Evolutionary conservation across 2,797 vertebrate species (phyloP), one percentile per base, ranked within the genome.

Genomic region (Dipus sagitta): DNA sequence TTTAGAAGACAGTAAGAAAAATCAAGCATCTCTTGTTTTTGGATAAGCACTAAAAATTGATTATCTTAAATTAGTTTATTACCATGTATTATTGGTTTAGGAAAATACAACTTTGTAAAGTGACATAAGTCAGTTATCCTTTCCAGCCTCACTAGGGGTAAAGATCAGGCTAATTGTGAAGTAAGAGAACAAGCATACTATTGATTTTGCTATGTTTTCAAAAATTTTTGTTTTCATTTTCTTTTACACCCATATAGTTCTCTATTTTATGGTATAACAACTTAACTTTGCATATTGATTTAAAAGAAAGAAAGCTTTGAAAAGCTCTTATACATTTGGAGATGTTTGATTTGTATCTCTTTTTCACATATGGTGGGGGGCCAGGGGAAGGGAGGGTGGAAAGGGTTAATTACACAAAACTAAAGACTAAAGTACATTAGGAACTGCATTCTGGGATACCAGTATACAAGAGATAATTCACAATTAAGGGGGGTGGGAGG

Each of bases 11-110:
- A 62, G 2, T 70, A 18, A 75, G 42, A 26, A 83, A 83, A 92
- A 30, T 28, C 6, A 86, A 42, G 64, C 15, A 58, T 88, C 20
- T 85, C 84, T 81, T 81, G 42, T 81, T 74, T 15, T 34, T 88
- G n/a, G 20, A 54, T 83, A 71, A 78, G 28, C 67, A 62, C 17
- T 77, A n/a, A 90, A 81, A 76, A 34, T 38, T 71, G 7, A 0
- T 26, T 90, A 86, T 94, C 6, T 6, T 26, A 78, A 85, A 88
- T n/a, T 28, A 58, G n/a, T 76, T 92, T 91, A 82, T 64, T 82
- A 86, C n/a, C 20, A 34, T 6, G 12, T 34, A 81, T 10, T 82
- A 5, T 88, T 85, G 65, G 34, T 11, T 47, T 92, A 91, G n/a
- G 65, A 54, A 71, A 77, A 58, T 38, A 17, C 30, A 8, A 58